Conservation (phyloP, 1,140 invertebrate species). For the Doryteuthis pealeii region DNA sequence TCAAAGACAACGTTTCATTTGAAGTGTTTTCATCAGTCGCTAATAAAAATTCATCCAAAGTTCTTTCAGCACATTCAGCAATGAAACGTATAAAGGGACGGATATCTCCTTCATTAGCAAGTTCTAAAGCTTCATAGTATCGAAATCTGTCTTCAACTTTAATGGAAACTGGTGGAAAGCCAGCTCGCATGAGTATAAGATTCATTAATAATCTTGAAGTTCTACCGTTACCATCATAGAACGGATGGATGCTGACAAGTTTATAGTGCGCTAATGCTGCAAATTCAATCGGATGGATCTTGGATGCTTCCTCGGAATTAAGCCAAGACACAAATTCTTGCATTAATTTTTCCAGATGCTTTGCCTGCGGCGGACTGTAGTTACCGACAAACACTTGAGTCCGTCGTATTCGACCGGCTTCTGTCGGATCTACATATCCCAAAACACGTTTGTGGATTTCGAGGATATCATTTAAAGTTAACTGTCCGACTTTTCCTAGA, state of each 20-base stretch:
- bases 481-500: constrained; percentile 68
- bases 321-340: constrained; percentile 84
- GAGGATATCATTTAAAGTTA: constrained; percentile 83
- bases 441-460: constrained; percentile 91
- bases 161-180: constrained; percentile 94
- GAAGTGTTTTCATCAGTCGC: constrained; percentile 35
- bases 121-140: constrained; percentile 81
- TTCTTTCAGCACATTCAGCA: constrained; percentile 89
- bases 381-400: constrained; percentile 84
- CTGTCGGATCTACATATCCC: constrained; percentile 77
- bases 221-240: constrained; percentile 82
- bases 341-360: constrained; percentile 80
- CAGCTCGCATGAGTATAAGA: constrained; percentile 94
- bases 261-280: constrained; percentile 96
- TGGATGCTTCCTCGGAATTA: constrained; percentile 79
- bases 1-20: constrained; percentile 23
- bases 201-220: constrained; percentile 96
- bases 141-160: constrained; percentile 80
- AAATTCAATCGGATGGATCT: constrained; percentile 71
- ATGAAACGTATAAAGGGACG: constrained; percentile 91
- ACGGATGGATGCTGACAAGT: constrained; percentile 86
- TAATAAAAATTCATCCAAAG: constrained; percentile 79
- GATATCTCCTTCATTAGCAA: constrained; percentile 74
- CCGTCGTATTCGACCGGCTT: constrained; percentile 61
- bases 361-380: constrained; percentile 83